Evolutionary conservation across 2,113 vertebrate species (phyloP).

Genomic region (Anoura caudifer): DNA sequence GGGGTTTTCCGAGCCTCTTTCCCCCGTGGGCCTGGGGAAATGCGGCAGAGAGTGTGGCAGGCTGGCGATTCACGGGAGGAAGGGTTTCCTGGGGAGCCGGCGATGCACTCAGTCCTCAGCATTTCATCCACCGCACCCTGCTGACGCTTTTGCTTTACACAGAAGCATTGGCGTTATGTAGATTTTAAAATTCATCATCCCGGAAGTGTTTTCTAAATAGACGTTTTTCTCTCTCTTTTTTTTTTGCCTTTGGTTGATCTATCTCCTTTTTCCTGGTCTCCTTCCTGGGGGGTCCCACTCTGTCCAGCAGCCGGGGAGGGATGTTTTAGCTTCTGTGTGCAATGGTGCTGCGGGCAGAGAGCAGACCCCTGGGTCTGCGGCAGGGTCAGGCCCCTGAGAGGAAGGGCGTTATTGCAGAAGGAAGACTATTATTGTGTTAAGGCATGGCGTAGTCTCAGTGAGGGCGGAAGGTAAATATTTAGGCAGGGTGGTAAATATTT

Average conservation of each 20-base stretch:
- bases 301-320: neutral
- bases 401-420: neutral
- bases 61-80: neutral
- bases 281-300: neutral
- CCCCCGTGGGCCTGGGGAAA: neutral
- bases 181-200: neutral
- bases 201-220: neutral
- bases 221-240: neutral
- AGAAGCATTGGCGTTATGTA: constrained; percentile 1
- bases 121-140: neutral
- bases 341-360: neutral
- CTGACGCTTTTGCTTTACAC: neutral
- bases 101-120: neutral
- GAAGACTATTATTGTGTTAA: neutral
- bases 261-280: neutral
- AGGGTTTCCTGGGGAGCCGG: constrained; percentile 4
- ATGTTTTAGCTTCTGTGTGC: neutral
- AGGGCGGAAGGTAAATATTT: neutral
- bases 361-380: neutral
- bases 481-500: neutral
- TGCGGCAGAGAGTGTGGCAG: neutral
- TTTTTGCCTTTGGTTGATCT: neutral
- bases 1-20: constrained; percentile 23
- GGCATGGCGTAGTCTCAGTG: neutral
- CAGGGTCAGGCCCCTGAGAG: neutral